Conservation (phyloP, 2,888 invertebrate species). For the Lasiommata megera region DNA sequence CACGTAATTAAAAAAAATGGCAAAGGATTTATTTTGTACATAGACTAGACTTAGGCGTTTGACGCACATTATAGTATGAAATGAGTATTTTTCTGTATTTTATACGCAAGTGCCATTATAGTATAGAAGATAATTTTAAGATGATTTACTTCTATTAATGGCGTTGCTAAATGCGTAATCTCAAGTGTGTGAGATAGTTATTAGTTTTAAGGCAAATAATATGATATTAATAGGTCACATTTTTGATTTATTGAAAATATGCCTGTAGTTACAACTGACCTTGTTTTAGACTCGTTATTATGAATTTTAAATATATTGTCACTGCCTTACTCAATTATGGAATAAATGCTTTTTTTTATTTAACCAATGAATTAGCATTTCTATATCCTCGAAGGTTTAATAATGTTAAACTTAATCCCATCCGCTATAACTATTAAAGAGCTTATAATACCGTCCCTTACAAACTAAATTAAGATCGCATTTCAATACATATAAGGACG, state of each 20-base stretch:
- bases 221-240: conserved; percentile 21
- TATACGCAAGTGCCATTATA: conserved; percentile 59
- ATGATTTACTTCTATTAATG: conserved; percentile 50
- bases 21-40: conserved; percentile 54
- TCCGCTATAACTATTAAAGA: no score
- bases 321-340: neutral
- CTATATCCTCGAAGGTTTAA: neutral
- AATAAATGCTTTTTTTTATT: neutral
- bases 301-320: neutral
- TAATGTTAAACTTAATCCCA: neutral
- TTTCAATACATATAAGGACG: no score
- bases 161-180: conserved; percentile 38
- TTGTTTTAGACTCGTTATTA: neutral
- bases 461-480: no score
- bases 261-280: neutral
- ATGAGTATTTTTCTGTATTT: conserved; percentile 49
- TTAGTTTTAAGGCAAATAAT: conserved; percentile 4
- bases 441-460: no score
- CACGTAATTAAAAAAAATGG: conserved; percentile 35
- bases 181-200: conserved; percentile 31
- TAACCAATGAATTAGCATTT: neutral
- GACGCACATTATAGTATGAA: conserved; percentile 52
- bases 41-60: conserved; percentile 58
- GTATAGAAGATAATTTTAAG: conserved; percentile 49
- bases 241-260: conserved; percentile 7